A percentile compares a stretch with the other conserved stretches of the same genome.
phyloP scores from a whole-genome alignment of 2,888 invertebrate genomes.

The Agrochola lychnidis region DNA sequence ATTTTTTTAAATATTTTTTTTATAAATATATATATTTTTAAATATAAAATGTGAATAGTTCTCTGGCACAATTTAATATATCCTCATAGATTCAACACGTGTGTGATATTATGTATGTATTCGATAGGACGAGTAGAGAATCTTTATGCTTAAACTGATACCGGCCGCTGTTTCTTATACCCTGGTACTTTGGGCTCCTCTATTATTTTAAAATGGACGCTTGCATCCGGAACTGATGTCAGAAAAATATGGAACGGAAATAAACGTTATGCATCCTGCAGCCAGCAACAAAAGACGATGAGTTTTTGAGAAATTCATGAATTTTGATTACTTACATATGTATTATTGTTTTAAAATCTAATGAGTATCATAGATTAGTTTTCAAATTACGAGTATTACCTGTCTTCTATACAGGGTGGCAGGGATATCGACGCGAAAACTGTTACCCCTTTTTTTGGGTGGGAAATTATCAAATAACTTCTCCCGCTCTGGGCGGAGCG shows the following conservation, averaged over 20 bases:
- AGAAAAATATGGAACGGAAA: background rate
- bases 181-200: constrained; percentile 67
- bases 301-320: too few species aligned
- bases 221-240: constrained; percentile 17
- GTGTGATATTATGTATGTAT: constrained; percentile 59
- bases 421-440: too few species aligned
- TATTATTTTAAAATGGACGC: constrained; percentile 32
- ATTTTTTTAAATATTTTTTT: constrained; percentile 1
- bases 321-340: too few species aligned
- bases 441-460: too few species aligned
- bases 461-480: too few species aligned
- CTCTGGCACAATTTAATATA: constrained; percentile 55
- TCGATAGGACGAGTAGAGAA: constrained; percentile 74
- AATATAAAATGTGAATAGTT: constrained; percentile 55
- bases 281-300: background rate
- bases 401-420: too few species aligned
- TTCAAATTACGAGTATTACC: too few species aligned
- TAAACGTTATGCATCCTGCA: background rate
- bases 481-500: too few species aligned
- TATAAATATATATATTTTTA: background rate
- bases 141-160: constrained; percentile 65
- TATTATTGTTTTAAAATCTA: too few species aligned
- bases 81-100: constrained; percentile 51
- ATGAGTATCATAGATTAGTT: too few species aligned
- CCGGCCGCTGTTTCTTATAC: constrained; percentile 60